Percentiles rank a stretch among this genome's conserved stretches.
Conservation (phyloP, 2,113 vertebrate species). For the Oncorhynchus masou region DNA sequence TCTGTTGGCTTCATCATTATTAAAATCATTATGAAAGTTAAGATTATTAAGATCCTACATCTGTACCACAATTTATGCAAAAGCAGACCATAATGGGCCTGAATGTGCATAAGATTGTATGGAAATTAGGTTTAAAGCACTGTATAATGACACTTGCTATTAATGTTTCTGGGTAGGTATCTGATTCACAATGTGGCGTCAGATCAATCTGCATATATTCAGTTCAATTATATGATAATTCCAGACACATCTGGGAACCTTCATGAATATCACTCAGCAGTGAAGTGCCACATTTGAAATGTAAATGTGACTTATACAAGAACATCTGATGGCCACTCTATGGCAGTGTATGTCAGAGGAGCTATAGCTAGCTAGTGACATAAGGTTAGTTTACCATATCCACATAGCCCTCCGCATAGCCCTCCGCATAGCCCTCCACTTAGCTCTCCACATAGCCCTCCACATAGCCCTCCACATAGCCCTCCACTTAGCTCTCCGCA, state of each 20-base stretch:
- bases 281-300: conserved; percentile 51
- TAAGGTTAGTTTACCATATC: neutral
- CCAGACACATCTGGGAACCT: conserved; percentile 40
- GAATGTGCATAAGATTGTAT: conserved; percentile 19
- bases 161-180: conserved; percentile 42
- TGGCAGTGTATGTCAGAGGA: conserved; percentile 1
- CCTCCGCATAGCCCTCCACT: no score
- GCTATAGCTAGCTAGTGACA: neutral
- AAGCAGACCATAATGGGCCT: conserved; percentile 27
- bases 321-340: conserved; percentile 37
- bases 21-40: neutral
- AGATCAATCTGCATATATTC: conserved; percentile 64
- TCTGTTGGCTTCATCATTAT: conserved; percentile 25
- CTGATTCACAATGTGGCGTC: conserved; percentile 23
- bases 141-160: conserved; percentile 47
- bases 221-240: conserved; percentile 58
- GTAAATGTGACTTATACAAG: conserved; percentile 28
- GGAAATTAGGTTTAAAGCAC: conserved; percentile 47
- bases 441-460: no score
- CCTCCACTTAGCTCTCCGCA: no score
- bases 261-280: conserved; percentile 60
- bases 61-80: conserved; percentile 23
- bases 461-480: no score
- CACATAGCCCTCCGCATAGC: no score
- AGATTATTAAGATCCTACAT: no score